Percentiles rank a stretch among this genome's conserved stretches.
These are phyloP conservation scores for Oophaga pumilio DNA, from an alignment of 2,113 vertebrate species.

Conservation along the genomic window DNA sequence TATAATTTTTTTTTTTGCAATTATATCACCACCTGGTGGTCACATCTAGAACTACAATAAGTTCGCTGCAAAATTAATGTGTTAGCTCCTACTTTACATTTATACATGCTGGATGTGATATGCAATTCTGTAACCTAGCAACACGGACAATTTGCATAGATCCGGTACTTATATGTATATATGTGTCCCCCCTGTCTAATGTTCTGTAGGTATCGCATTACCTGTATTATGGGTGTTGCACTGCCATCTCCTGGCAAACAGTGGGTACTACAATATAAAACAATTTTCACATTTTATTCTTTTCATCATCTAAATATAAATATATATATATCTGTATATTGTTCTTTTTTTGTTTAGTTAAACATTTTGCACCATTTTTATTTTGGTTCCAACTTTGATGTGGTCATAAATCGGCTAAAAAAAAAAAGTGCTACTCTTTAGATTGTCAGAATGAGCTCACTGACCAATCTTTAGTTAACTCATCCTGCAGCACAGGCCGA, in stretches of 20 bases:
- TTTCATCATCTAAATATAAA: neutral
- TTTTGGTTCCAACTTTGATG: too few relatives aligned
- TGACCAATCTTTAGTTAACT: too few relatives aligned
- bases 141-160: neutral
- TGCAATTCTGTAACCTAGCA: neutral
- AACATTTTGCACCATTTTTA: too few relatives aligned
- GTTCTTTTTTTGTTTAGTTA: too few relatives aligned
- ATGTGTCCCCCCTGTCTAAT: neutral
- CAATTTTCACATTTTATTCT: neutral
- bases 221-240: neutral
- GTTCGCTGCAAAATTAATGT: neutral
- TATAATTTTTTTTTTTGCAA: too few relatives aligned
- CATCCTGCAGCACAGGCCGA: too few relatives aligned
- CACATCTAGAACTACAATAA: neutral
- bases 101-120: too few relatives aligned
- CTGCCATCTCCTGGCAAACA: neutral
- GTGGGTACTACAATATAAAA: neutral
- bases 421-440: too few relatives aligned
- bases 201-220: neutral
- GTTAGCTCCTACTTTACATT: neutral
- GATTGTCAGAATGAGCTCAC: too few relatives aligned
- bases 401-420: too few relatives aligned
- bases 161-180: too few relatives aligned
- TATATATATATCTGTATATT: neutral
- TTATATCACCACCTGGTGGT: neutral